Percentiles rank a stretch among this genome's conserved stretches.
These are phyloP conservation scores for Ephydatia muelleri DNA, from an alignment of 37 sponge, comb jelly and placozoan genomes.

Conservation along the genomic window DNA sequence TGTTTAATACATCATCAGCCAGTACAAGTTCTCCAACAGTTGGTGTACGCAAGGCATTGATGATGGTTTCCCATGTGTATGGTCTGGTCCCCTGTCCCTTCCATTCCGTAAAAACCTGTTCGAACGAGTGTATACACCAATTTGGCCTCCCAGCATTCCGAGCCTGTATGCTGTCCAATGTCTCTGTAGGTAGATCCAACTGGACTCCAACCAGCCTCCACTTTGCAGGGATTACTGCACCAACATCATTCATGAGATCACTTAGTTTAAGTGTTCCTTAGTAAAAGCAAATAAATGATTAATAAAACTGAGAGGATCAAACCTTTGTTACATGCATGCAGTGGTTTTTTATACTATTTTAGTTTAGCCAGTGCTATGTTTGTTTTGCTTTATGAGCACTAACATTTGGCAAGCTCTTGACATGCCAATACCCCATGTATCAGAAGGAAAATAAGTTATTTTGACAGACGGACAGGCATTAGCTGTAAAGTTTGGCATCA, in stretches of 20 bases:
- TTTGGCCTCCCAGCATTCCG: not conserved
- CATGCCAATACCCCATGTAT: no score
- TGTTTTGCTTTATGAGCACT: no score
- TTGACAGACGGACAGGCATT: not conserved
- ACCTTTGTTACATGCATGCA: not conserved
- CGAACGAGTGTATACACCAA: not conserved
- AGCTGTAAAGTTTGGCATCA: no score
- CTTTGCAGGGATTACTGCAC: constrained; percentile 13
- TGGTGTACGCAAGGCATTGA: not conserved
- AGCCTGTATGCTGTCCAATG: not conserved
- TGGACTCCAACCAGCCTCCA: not conserved
- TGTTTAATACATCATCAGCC: not conserved
- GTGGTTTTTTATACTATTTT: not conserved
- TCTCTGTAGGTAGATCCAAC: not conserved
- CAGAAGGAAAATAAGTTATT: not conserved
- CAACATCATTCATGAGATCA: constrained; percentile 17
- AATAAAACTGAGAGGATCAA: not conserved
- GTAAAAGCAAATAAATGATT: not conserved
- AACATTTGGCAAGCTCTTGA: no score
- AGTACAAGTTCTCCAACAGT: not conserved
- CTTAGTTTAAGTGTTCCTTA: constrained; percentile 16
- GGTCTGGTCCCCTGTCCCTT: not conserved
- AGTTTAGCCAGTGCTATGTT: not conserved
- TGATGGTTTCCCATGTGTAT: not conserved
- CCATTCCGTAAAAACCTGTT: not conserved